Evolutionary conservation across 2,797 vertebrate species (phyloP).

Genomic region (Pempheris klunzingeri): DNA sequence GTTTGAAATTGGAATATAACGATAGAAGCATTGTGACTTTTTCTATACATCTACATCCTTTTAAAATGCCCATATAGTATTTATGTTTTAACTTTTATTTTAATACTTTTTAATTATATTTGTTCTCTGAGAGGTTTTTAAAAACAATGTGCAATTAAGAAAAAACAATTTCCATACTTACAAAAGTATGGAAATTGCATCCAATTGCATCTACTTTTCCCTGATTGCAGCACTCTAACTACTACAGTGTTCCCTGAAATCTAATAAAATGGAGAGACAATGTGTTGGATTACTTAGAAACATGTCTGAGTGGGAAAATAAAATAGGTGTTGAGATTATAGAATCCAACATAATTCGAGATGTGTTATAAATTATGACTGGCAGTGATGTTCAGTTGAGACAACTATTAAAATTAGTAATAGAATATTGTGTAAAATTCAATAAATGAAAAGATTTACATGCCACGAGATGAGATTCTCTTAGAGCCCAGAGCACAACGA

Average conservation of each 20-base stretch:
- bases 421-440: slow-evolving; percentile 45
- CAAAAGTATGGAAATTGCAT: not conserved
- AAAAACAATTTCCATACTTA: not conserved
- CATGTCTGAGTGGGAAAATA: too few relatives aligned
- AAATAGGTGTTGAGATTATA: not conserved
- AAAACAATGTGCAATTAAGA: not conserved
- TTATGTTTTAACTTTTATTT: too few relatives aligned
- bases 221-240: slow-evolving; percentile 1
- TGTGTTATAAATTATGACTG: slow-evolving; percentile 13
- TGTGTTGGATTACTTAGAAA: not conserved
- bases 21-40: not conserved
- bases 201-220: not conserved
- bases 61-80: not conserved
- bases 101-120: not conserved
- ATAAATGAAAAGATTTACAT: slow-evolving; percentile 44
- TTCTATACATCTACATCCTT: not conserved
- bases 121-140: not conserved
- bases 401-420: slow-evolving; percentile 29
- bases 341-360: slow-evolving; percentile 10
- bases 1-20: not conserved
- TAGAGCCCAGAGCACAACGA: slow-evolving; percentile 21
- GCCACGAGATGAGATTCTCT: slow-evolving; percentile 32
- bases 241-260: not conserved
- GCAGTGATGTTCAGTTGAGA: slow-evolving; percentile 27
- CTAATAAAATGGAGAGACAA: not conserved